Base-by-base conservation (phyloP, 2,888 invertebrate species). In the Plebejus anna region DNA sequence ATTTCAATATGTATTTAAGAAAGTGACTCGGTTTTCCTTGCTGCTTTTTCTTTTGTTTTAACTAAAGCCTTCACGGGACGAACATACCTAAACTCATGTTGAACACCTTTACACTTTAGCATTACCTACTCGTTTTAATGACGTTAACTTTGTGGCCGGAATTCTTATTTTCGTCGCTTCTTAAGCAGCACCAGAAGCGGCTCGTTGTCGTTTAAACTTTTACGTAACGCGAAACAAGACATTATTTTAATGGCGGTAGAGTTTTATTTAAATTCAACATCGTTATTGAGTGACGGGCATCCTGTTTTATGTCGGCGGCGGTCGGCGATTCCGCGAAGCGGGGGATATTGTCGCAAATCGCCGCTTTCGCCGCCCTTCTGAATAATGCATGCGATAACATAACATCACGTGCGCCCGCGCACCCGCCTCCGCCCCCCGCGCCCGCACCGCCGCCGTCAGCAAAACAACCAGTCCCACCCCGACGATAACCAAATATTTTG, bases 341-440 rank as follows among this genome's bases (percentile, higher is more conserved):
- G 88, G 91, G 92, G 91, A 93, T 93, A 93, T 90, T 92, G 93
- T 92, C 92, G 92, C 93, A 93, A 92, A 93, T 92, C 91, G 91
- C 91, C 90, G 93, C 93, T 94, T 93, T 94, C 93, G 91, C 92
- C 92, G 88, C 89, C 87, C 88, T 88, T 87, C 87, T 94, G 93
- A 92, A 94, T 94, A 91, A 93, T 93, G 90, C 90, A 93, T 93
- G 91, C 87, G 91, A 90, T 90, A 92, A 89, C 91, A 92, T 92
- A 90, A 89, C 90, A 89, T 91, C 92, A 92, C 92, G 90, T 91
- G 86, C 85, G 83, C 83, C 82, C 85, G 83, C 82, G 82, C 82
- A 13, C 83, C 81, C 82, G 81, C 82, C 80, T 78, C 79, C 75
- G 79, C 75, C 79, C 76, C 84, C 81, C 82, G 81, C 83, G 80